Base-by-base conservation (phyloP, 37 sponge, comb jelly and placozoan species). In the Cliona cf. orientalis region DNA sequence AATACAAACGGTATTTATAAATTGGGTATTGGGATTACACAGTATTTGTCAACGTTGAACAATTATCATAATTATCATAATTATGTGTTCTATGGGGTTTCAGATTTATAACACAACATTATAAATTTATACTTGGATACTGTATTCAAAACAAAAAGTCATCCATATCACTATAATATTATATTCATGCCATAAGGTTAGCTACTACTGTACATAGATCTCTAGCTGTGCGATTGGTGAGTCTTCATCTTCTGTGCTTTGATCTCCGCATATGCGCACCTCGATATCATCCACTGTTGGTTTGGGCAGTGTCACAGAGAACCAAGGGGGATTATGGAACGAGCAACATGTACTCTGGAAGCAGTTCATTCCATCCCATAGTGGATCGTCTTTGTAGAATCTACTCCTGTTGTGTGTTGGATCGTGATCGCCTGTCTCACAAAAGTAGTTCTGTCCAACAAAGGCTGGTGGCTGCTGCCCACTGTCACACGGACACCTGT, bases 361-460 rank as follows among this genome's bases (percentile, higher is more conserved):
- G 46, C 73, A 72, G 73, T 72, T 44, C 22, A 28, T 25, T 49
- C 53, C 53, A 49, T 49, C 22, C 69, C 53, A 49, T 14, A 49
- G 53, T 49, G 53, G 53, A 49, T 49, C 53, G 14, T 49, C 53
- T 19, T 9, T 19, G 53, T 49, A 49, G 14, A 49, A 49, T 49
- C 53, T 9, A 49, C 14, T 49, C 53, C 14, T 9, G 69, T 2
- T 37, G 36, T 35, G 69, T 69, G 37, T 4, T 25, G 69, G 33
- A 36, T 32, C 42, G 69, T 49, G 38, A 43, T 28, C 46, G n/a
- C 74, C 83, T 4, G 46, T 59, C 39, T 83, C 83, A 61, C 83
- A 83, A 42, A 69, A 83, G 65, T 61, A 83, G 39, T 83, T 26
- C 1, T 25, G 7, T 26, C 74, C 83, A n/a, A 83, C 74, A 83